Evolutionary conservation across 2,888 invertebrate species (phyloP), one percentile per base, ranked within the genome.

Genomic region (Drosophila lacicola): DNA sequence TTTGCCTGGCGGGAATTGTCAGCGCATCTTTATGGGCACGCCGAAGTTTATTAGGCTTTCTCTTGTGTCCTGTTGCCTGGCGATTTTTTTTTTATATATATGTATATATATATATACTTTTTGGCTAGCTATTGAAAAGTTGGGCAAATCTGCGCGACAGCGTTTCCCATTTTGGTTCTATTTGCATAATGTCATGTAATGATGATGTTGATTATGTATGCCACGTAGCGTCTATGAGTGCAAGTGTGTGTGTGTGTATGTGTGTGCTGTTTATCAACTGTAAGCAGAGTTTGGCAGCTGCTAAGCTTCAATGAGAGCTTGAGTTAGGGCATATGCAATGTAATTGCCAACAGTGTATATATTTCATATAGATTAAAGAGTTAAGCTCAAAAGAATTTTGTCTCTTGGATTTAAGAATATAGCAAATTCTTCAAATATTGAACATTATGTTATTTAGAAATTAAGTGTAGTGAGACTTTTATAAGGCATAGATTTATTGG

Each of bases 101-200:
- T 25, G 46, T 46, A 17, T 17, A 17, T 17, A 17, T 17, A 17
- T 17, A 17, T 17, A 17, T 17, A 17, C 17, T 17, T 67, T 46
- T 49, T 69, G 64, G 63, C 56, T 29, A 8, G 56, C 67, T 57
- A 82, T 85, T 86, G 77, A 74, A 83, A 84, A 82, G 73, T 84
- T 86, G 62, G 34, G 66, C 53, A 66, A 77, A 72, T 65, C 65
- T 70, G 68, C 49, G 49, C 49, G 60, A 57, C 60, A 53, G 45
- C 58, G 51, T 82, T 82, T 81, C 56, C 61, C 65, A 65, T 58
- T 80, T 82, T 34, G 77, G 42, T 75, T 84, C 81, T 83, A 81
- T 82, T 87, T 71, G 75, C 87, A 80, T 86, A 86, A 82, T 78
- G 78, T 71, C 87, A 86, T 86, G 86, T 82, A 82, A 82, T 82